phyloP scores from a whole-genome alignment of 2,113 vertebrate species.

The Cnemophilus loriae region DNA sequence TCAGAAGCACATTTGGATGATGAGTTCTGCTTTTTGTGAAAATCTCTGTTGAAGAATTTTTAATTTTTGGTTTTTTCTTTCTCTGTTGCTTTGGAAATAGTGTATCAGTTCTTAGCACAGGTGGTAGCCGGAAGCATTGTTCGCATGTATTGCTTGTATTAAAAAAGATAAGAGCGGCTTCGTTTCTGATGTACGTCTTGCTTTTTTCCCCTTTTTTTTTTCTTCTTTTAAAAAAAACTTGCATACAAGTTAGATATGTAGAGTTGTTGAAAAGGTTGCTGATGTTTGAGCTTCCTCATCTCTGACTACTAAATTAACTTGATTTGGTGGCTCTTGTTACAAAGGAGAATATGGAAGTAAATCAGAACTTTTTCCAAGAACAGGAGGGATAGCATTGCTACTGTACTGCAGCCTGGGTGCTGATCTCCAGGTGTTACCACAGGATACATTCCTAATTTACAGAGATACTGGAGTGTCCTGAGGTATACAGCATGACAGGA shows the following conservation, averaged over 20 bases:
- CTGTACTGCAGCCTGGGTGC: not conserved
- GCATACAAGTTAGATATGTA: not conserved
- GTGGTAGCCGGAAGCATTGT: not conserved
- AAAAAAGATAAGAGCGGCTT: not conserved
- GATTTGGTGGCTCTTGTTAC: not conserved
- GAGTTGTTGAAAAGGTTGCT: not conserved
- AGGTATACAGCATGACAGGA: not conserved
- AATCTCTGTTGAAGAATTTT: not conserved
- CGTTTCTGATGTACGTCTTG: not conserved
- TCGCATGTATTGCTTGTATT: not conserved
- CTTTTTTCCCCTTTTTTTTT: accelerated
- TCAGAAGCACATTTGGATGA: not conserved
- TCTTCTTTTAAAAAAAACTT: not conserved
- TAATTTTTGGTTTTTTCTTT: not conserved
- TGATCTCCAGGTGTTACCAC: not conserved
- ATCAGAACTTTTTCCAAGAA: not conserved
- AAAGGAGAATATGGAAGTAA: not conserved
- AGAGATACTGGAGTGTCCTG: not conserved
- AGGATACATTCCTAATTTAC: not conserved
- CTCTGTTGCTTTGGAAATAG: not conserved
- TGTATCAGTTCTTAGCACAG: not conserved
- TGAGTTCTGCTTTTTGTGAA: not conserved
- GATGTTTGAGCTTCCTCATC: not conserved
- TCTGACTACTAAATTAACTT: not conserved
- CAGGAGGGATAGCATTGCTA: not conserved